Base-by-base conservation (phyloP, 2,113 vertebrate genomes). In the Apistogramma diplotaenia region DNA sequence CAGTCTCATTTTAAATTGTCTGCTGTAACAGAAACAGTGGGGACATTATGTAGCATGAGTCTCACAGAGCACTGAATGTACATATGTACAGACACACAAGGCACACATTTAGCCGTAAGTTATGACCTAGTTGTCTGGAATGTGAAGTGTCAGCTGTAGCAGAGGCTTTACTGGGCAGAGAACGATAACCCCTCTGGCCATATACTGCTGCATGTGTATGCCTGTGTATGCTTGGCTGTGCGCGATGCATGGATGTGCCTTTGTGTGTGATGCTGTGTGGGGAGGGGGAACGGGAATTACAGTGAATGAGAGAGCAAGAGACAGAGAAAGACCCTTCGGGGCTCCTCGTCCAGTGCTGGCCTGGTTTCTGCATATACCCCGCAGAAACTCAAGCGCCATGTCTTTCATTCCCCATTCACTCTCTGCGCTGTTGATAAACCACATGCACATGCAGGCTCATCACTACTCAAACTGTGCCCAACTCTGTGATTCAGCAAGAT, bases 91-190 rank as follows among this genome's bases (percentile, higher is more conserved):
- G 54, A 70, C 43, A 51, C 74, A 74, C 33, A 60, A 73, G 70
- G 60, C 71, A 75, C 88, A 90, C 81, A 85, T 86, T 85, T 83
- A 88, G 90, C 93, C 91, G 80, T 67, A 79, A 92, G 92, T 90
- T 85, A 84, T 94, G 94, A 94, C 93, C 94, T 91, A 94, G 78
- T 93, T 95, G 91, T 91, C 85, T 92, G 79, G 83, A 85, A 89
- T 92, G 87, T 62, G 89, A 94, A 91, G 89, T 93, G 92, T 93
- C 89, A 94, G 91, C 86, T 87, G 84, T 60, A 84, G 87, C 43
- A 76, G 84, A 83, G 82, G 83, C 85, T 89, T 91, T 91, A 93
- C 91, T 89, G 87, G 92, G 89, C 79, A 62, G 84, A 82, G 84
- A 76, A 65, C 83, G 76, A 87, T 86, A 83, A 89, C 58, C 83